Evolutionary conservation across 2,113 vertebrate genomes (phyloP).

Genomic region (Seriola aureovittata): DNA sequence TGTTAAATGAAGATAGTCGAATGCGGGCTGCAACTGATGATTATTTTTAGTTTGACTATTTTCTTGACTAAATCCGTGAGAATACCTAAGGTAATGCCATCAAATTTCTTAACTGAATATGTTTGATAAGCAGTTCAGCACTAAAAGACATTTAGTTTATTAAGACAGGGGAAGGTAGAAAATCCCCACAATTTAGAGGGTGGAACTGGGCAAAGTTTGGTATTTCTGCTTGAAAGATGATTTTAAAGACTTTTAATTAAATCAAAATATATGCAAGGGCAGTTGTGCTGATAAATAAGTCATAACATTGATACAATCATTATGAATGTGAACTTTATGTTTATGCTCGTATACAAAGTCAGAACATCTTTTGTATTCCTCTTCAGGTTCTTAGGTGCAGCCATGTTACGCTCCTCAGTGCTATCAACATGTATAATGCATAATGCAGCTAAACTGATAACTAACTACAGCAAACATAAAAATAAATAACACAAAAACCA

Average conservation of each 20-base stretch:
- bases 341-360: background rate
- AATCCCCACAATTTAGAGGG: background rate
- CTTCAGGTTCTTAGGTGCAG: background rate
- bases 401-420: background rate
- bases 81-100: background rate
- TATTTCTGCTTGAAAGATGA: background rate
- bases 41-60: background rate
- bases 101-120: background rate
- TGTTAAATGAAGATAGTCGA: background rate
- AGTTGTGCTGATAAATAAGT: background rate
- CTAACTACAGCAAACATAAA: background rate
- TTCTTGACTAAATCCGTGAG: background rate
- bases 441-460: background rate
- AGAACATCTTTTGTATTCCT: background rate
- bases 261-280: background rate
- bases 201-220: background rate
- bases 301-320: too few relatives aligned
- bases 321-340: too few relatives aligned
- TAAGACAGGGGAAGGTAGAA: background rate
- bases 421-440: background rate
- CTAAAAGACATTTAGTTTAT: background rate
- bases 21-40: background rate
- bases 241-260: background rate
- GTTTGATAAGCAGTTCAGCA: background rate
- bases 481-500: background rate